Base-by-base conservation (phyloP, 2,797 vertebrate species). In the Siniperca scherzeri region DNA sequence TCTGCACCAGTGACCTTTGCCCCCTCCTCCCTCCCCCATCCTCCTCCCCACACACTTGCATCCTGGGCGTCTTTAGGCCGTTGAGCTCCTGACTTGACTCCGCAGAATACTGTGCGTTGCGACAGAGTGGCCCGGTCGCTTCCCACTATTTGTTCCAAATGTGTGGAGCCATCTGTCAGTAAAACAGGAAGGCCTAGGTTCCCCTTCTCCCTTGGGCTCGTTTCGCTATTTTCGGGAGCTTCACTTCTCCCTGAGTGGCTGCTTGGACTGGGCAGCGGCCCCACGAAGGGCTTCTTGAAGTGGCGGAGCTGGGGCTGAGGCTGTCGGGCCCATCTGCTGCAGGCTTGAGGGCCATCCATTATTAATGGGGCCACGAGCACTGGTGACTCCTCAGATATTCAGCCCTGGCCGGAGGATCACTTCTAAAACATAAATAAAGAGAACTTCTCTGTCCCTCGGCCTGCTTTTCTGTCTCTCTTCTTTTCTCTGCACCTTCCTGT, bases 331-430 rank as follows among this genome's bases (percentile, higher is more conserved):
- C 98, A 97, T 97, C 98, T 99, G 98, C 97, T 92, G 94, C 88
- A 91, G 95, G 96, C 97, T 96, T 94, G 94, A 97, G 96, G 96
- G 94, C 95, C 93, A 97, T 99, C 96, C 96, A 99, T 99, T 99
- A 99, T 99, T 99, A 98, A 99, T 98, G 96, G 97, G 95, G 96
- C 96, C 96, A 96, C 91, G 92, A 93, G 87, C 92, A 92, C 90
- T 94, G 81, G 96, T 96, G 93, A 96, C 97, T 96, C 96, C 96
- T 98, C 97, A 97, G 96, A 96, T 97, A 97, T 97, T 97, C 97
- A 98, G 97, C 94, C 96, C 97, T 97, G 97, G 96, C 97, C 97
- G 95, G 95, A 98, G 97, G 95, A 97, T 96, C 94, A 48, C 95
- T 96, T 97, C 96, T 96, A 96, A 69, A 84, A 89, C 89, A 80